These are phyloP conservation scores for Meleagris gallopavo DNA, from an alignment of 2,113 vertebrate species.

Conservation along the genomic window DNA sequence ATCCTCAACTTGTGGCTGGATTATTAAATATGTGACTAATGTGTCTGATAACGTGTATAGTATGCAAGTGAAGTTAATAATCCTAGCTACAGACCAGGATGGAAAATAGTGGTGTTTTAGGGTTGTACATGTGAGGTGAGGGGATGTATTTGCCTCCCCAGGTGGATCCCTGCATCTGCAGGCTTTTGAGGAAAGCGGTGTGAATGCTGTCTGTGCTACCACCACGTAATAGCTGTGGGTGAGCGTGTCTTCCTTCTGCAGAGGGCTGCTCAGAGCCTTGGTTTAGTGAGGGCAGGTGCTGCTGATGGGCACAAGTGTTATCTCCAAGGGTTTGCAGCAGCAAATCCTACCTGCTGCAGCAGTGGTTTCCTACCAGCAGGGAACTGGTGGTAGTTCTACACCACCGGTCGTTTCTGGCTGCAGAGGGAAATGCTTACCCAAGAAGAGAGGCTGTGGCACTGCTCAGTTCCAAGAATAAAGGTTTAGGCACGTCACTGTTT, in stretches of 20 bases:
- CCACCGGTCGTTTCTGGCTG: background rate
- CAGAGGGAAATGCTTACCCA: background rate
- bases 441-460: background rate
- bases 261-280: background rate
- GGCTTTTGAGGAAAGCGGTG: background rate
- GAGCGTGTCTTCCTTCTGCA: background rate
- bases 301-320: background rate
- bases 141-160: background rate
- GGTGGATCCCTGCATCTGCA: background rate
- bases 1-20: conserved; percentile 70
- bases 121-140: background rate
- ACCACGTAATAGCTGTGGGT: accelerated
- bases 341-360: background rate
- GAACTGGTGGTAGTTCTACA: background rate
- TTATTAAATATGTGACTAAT: conserved; percentile 24
- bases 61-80: background rate
- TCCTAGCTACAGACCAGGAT: background rate
- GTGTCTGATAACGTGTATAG: background rate
- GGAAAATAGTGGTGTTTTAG: background rate
- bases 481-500: background rate
- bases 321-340: background rate
- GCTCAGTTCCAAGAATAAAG: accelerated
- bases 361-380: background rate
- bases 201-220: background rate
- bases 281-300: background rate